A percentile compares a stretch with the other conserved stretches of the same genome.
Conservation (phyloP, 2,797 vertebrate genomes). For the Sphaeramia orbicularis region DNA sequence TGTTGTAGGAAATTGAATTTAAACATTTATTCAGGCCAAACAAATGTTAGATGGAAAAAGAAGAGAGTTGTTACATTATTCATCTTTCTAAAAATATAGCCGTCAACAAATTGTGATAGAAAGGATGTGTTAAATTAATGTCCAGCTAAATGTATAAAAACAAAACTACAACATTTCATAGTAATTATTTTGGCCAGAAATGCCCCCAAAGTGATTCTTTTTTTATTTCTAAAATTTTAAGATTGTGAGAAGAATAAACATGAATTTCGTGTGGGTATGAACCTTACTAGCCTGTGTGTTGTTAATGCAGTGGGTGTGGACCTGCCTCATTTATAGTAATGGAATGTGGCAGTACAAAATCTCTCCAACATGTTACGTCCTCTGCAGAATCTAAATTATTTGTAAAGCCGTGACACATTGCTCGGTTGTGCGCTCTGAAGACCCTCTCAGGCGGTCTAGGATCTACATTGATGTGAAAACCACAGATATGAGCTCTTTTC, state of each 20-base stretch:
- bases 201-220: conserved; percentile 4
- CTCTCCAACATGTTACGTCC: conserved; percentile 27
- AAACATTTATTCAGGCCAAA: background rate
- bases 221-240: background rate
- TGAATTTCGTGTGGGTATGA: background rate
- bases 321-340: conserved; percentile 25
- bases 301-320: conserved; percentile 10
- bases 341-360: conserved; percentile 31
- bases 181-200: conserved; percentile 6
- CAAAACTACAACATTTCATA: background rate
- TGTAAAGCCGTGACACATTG: conserved; percentile 41
- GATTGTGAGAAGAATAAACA: background rate
- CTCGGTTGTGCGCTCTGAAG: conserved; percentile 35
- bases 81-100: background rate
- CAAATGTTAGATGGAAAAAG: background rate
- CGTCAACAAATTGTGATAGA: conserved; percentile 6
- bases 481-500: conserved; percentile 61
- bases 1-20: background rate
- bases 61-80: background rate
- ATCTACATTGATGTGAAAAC: conserved; percentile 67
- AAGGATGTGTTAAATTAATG: background rate
- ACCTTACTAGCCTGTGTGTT: conserved; percentile 6
- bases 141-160: too few species aligned
- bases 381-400: conserved; percentile 29
- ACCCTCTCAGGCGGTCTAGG: conserved; percentile 32